These are phyloP conservation scores for Carcharodon carcharias DNA, from an alignment of 2,797 vertebrate species.

Conservation along the genomic window DNA sequence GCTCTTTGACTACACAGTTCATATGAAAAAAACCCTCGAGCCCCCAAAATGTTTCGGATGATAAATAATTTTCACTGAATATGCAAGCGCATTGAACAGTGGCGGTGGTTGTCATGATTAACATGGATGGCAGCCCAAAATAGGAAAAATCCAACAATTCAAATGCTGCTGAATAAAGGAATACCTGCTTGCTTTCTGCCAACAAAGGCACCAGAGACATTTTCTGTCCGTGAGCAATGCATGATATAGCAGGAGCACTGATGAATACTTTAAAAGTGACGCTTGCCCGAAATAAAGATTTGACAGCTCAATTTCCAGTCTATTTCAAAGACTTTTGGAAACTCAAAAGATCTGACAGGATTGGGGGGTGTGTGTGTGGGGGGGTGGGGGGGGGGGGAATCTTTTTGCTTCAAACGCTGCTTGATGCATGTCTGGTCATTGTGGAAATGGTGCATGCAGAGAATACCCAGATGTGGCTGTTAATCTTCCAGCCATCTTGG, in stretches of 20 bases:
- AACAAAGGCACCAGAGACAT: neutral
- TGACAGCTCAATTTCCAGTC: neutral
- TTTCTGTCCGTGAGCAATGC: neutral
- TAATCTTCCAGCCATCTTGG: neutral
- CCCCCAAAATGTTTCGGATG: neutral
- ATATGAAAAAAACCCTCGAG: neutral
- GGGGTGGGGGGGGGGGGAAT: neutral
- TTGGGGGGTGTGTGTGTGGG: no score
- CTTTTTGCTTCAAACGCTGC: neutral
- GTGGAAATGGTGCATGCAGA: neutral
- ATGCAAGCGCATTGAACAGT: neutral
- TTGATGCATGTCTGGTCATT: neutral
- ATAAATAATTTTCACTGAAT: neutral
- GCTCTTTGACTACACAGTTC: neutral
- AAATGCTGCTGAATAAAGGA: neutral
- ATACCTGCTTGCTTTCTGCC: neutral
- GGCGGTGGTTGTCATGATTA: neutral
- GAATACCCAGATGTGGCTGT: neutral
- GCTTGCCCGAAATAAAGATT: neutral
- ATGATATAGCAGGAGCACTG: neutral
- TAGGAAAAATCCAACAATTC: neutral
- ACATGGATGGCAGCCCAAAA: neutral
- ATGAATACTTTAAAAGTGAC: neutral
- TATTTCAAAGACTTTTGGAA: neutral
- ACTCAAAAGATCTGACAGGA: neutral